Evolutionary conservation across 2,113 vertebrate species (phyloP).

Genomic region (Menura novaehollandiae): DNA sequence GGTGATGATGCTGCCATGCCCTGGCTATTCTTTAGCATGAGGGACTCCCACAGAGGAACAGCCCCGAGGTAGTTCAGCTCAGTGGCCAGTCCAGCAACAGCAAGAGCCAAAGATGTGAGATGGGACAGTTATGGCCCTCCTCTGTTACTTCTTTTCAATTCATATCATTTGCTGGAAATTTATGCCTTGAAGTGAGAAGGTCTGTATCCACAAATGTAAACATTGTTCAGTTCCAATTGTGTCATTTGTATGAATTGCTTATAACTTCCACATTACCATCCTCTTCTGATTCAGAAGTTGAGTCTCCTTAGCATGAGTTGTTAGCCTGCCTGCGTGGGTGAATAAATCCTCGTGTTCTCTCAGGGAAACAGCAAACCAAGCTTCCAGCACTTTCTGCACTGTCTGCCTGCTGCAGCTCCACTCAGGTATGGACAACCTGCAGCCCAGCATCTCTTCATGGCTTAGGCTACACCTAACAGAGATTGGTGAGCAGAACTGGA

Average conservation of each 20-base stretch:
- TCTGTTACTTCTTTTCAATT: background rate
- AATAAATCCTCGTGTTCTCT: conserved; percentile 13
- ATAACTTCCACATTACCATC: background rate
- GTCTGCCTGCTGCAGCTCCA: background rate
- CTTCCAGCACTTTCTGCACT: background rate
- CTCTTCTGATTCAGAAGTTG: conserved; percentile 40
- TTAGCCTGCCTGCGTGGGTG: conserved; percentile 19
- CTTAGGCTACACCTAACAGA: background rate
- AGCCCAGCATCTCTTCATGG: background rate
- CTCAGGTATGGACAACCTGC: background rate
- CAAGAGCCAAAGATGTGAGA: background rate
- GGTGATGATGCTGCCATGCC: background rate
- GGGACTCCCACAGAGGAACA: background rate
- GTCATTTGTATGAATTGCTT: conserved; percentile 3
- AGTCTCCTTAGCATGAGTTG: background rate
- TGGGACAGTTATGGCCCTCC: background rate
- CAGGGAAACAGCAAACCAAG: background rate
- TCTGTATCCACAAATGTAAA: background rate
- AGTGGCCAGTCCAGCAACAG: background rate
- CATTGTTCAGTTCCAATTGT: background rate
- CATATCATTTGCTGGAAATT: background rate
- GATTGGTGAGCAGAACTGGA: background rate
- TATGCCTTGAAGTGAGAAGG: background rate
- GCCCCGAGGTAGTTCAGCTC: background rate
- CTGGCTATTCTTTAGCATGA: background rate